Base-by-base conservation (phyloP, 2,113 vertebrate genomes). In the Ibidorhyncha struthersii region DNA sequence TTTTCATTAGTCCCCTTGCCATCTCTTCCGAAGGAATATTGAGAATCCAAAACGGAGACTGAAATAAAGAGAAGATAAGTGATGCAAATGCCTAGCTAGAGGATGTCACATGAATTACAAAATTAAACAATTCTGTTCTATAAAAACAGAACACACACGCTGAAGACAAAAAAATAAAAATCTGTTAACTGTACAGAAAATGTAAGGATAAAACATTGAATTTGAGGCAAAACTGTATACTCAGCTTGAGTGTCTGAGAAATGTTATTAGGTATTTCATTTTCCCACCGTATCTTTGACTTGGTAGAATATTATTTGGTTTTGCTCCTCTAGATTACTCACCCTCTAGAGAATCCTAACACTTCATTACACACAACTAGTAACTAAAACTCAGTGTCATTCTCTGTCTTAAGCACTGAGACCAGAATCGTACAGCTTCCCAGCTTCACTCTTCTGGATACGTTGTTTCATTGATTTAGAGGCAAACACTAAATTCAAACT, bases 1-100 rank as follows among this genome's bases (percentile, higher is more conserved):
- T 97, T 72, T 98, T 98, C 99, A 99, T 99, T 67, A 99, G 95
- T 56, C 98, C 97, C 61, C 96, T 97, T 83, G 99, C 98, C 96
- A 99, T 98, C 19, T 99, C 99, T 97, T 99, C 99, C 26, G 98
- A 99, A 81, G 99, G 98, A 94, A 99, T 98, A 82, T 61, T 97
- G 77, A 99, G 98, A 96, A 99, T 98, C 99, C 99, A 99, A 97
- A 99, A 99, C 3, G 99, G 99, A 97, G 99, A 99, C 99, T 99
- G 95, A 56, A 98, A 95, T 38, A 95, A 94, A 96, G 73, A 95
- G 30, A 95, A 96, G 9, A 80, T 25, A 72, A 91, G 21, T 61
- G 36, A 92, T 4, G 18, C 8, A 89, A 61, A 61, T 29, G 41
- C 11, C 17, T 25, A 45, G 19, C 19, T 58, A 50, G 15, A 82